Evolutionary conservation across 1,140 invertebrate genomes (phyloP), one percentile per base, ranked within the genome.

Genomic region (Leguminivora glycinivorella): DNA sequence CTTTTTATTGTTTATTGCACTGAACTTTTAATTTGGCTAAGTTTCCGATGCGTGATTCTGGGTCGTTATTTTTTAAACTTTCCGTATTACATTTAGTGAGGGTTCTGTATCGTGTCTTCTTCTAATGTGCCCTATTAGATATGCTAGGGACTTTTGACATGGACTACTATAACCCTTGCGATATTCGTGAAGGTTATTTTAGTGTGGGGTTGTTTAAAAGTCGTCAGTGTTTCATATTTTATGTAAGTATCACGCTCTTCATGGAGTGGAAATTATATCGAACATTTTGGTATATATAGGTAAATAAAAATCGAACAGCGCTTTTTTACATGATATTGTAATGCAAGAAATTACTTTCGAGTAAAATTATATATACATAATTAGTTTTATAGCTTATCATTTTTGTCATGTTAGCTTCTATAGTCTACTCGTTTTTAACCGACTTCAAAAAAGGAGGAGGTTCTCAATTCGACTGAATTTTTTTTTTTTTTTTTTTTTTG

Each of bases 21-120:
- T 80, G 79, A 87, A 91, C 85, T 91, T 91, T 91, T 91, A 91
- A 91, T 91, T 91, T 85, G 80, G 77, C 79, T 83, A 79, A 88
- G 85, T 89, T 88, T 88, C 67, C 67, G 79, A 84, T 89, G 87
- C 89, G 87, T 91, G 89, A 82, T 87, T 70, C 68, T 70, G 47
- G 68, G 83, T 89, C 87, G 83, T 91, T 91, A 89, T 81, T 88
- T 90, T 88, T 89, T 85, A 79, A 81, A 84, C 79, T 83, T 88
- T 82, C 85, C 83, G 82, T 75, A 69, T 67, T 43, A 79, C 83
- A 85, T 85, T 88, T 85, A 83, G 81, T 84, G 74, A 63, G 80
- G 81, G 79, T 75, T 83, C 71, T 76, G 73, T 76, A 80, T 75
- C 83, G 82, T 87, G 83, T 84, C 80, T 84, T 74, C 72, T 77